phyloP scores from a whole-genome alignment of 1,140 invertebrate species.

The Eueides isabella region DNA sequence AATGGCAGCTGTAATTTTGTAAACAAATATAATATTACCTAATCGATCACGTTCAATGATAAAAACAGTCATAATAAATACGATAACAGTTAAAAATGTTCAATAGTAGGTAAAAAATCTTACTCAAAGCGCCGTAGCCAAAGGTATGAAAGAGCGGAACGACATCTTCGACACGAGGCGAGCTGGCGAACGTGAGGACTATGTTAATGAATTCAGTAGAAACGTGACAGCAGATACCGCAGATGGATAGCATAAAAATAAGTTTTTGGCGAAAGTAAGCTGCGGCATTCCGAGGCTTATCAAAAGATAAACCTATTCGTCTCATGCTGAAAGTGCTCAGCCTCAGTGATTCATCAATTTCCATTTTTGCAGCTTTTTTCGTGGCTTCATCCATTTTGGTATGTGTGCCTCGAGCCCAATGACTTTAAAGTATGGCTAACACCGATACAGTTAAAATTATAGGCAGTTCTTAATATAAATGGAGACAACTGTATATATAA shows the following conservation, averaged over 20 bases:
- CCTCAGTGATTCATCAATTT: slow-evolving; percentile 62
- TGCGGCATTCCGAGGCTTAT: slow-evolving; percentile 41
- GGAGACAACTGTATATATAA: background rate
- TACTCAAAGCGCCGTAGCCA: slow-evolving; percentile 71
- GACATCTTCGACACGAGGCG: slow-evolving; percentile 69
- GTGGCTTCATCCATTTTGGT: slow-evolving; percentile 48
- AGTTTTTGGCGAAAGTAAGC: slow-evolving; percentile 54
- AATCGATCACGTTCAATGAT: slow-evolving; percentile 13
- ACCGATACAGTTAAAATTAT: background rate
- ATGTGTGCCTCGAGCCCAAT: background rate
- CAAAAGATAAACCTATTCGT: slow-evolving; percentile 64
- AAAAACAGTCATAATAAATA: slow-evolving; percentile 13
- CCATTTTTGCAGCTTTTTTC: slow-evolving; percentile 54
- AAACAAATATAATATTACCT: slow-evolving; percentile 20
- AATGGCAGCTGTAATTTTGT: background rate
- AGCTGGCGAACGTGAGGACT: slow-evolving; percentile 62
- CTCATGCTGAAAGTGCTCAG: slow-evolving; percentile 63
- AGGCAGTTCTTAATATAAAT: background rate
- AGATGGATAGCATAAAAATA: slow-evolving; percentile 59
- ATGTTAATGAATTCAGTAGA: slow-evolving; percentile 71
- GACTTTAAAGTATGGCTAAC: background rate
- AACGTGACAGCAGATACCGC: slow-evolving; percentile 67
- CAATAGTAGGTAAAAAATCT: slow-evolving; percentile 42
- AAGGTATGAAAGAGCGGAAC: slow-evolving; percentile 74
- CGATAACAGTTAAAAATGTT: slow-evolving; percentile 24